Conservation (phyloP, 1,140 invertebrate species). For the Euura saliciscinereae region DNA sequence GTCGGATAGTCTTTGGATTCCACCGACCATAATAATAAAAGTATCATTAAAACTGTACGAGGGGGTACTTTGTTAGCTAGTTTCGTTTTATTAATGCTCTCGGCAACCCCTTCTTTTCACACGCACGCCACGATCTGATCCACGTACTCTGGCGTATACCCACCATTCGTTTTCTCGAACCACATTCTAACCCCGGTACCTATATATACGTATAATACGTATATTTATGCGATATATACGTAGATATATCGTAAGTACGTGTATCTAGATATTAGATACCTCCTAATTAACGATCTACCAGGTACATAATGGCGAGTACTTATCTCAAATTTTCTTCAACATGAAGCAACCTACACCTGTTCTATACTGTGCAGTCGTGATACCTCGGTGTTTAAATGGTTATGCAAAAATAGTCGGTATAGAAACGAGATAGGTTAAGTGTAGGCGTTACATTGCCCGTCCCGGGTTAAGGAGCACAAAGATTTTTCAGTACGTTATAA, state of each 20-base stretch:
- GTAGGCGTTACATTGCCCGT: no score
- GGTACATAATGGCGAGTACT: neutral
- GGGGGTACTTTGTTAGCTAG: conserved; percentile 1
- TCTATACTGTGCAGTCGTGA: neutral
- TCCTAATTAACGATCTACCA: neutral
- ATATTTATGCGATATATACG: neutral
- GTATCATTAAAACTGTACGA: neutral
- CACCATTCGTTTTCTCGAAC: neutral
- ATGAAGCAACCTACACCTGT: neutral
- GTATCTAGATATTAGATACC: neutral
- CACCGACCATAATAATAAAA: neutral
- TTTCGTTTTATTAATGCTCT: neutral
- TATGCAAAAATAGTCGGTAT: neutral
- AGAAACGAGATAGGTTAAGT: neutral
- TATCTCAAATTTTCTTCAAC: neutral
- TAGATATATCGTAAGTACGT: neutral
- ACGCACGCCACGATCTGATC: neutral
- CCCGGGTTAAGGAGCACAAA: no score
- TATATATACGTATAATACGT: neutral
- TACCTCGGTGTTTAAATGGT: neutral
- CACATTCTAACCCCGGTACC: neutral
- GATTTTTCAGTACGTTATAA: neutral
- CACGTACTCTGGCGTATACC: neutral
- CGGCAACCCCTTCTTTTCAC: neutral
- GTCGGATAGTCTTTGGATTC: neutral